These are phyloP conservation scores for Noctua janthina DNA, from an alignment of 2,888 invertebrate genomes.

Conservation along the genomic window DNA sequence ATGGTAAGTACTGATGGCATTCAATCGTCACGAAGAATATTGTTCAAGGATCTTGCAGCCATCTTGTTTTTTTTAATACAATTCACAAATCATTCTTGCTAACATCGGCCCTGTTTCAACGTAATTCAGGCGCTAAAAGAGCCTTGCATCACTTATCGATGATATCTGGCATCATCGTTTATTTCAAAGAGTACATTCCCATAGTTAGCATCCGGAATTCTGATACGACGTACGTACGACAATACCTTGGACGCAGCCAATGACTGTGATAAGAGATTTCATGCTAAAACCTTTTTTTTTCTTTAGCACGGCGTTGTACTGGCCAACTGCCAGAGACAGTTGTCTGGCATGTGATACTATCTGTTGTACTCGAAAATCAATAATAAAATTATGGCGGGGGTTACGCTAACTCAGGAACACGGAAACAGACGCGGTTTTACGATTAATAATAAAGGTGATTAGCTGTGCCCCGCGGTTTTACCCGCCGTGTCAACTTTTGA, in stretches of 20 bases:
- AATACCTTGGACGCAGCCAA: not conserved
- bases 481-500: not conserved
- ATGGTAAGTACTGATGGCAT: not conserved
- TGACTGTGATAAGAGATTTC: conserved; percentile 1
- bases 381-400: conserved; percentile 12
- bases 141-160: not conserved
- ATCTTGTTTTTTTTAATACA: not conserved
- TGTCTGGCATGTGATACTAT: conserved; percentile 40
- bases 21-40: not conserved
- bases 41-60: not conserved
- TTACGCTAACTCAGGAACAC: not conserved
- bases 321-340: conserved; percentile 46
- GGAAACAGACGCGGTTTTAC: not conserved
- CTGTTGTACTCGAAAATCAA: conserved; percentile 42
- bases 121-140: not conserved
- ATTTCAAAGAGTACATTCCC: not conserved
- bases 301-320: conserved; percentile 19
- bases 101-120: not conserved
- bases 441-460: not conserved
- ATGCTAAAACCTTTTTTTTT: conserved; percentile 7
- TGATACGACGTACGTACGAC: not conserved
- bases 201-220: not conserved
- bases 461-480: not conserved
- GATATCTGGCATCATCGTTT: not conserved
- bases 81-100: not conserved